Base-by-base conservation (phyloP, 2,888 invertebrate genomes). In the Bellardia pandia region DNA sequence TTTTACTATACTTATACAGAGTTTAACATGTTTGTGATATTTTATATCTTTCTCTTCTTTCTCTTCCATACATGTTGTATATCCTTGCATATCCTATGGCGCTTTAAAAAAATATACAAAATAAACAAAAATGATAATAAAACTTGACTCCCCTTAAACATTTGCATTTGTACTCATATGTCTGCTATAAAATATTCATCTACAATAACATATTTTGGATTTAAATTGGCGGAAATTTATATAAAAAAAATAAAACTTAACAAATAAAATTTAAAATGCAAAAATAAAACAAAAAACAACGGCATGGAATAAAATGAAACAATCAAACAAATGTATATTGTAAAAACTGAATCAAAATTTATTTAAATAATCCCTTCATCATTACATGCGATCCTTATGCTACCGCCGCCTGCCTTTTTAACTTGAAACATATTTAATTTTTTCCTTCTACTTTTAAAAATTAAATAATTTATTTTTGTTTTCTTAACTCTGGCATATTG, bases 171-270 rank as follows among this genome's bases (percentile, higher is more conserved):
- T 23, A n/a, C 5, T 42, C 53, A 11, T 37, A 69, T 40, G 58
- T 33, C 56, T 40, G n/a, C 66, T 56, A 58, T 78, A 69, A 78
- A 66, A 68, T 68, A 78, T 75, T 60, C 42, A 60, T 71, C 58
- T 66, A 66, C 66, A 77, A 72, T 72, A 62, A 74, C n/a, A 77
- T 68, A 75, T 72, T 72, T 86, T 69, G 62, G 68, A 75, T 16
- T 82, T 56, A 82, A 82, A 78, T 82, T 86, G 74, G 68, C 42
- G 66, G 60, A 74, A 78, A 77, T 74, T 68, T 42, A 74, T 81
- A 48, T 42, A 40, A 53, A 78, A 68, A n/a, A n/a, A n/a, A 62
- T 60, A n/a, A 13, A 30, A 45, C 30, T 48, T 30, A 45, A 40
- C 14, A 40, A 40, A 16, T 30, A 56, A 48, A 75, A 66, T 45